Evolutionary conservation across 2,113 vertebrate species (phyloP).

Genomic region (Corydoras maculifer): DNA sequence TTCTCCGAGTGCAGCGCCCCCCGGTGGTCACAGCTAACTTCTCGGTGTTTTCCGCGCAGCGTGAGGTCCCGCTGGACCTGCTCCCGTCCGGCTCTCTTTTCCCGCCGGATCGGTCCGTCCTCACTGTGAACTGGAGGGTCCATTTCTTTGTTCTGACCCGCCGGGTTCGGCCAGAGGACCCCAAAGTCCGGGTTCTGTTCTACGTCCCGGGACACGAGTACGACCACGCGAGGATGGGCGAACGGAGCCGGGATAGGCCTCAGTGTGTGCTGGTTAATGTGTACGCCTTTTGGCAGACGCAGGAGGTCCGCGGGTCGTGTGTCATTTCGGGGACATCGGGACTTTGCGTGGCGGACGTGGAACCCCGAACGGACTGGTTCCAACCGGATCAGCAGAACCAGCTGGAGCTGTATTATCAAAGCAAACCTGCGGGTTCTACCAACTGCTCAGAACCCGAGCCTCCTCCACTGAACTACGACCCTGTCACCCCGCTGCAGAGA

Average conservation of each 20-base stretch:
- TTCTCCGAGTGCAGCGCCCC: conserved; percentile 69
- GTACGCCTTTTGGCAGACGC: conserved; percentile 77
- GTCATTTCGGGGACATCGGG: conserved; percentile 68
- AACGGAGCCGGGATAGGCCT: conserved; percentile 58
- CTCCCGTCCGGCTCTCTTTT: conserved; percentile 68
- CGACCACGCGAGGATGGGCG: conserved; percentile 54
- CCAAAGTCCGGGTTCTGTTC: conserved; percentile 80
- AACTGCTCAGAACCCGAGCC: conserved; percentile 60
- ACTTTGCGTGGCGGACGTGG: conserved; percentile 76
- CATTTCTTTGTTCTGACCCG: conserved; percentile 71
- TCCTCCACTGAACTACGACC: conserved; percentile 62
- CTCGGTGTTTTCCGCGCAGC: conserved; percentile 67
- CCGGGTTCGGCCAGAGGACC: conserved; percentile 71
- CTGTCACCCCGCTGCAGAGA: conserved; percentile 75
- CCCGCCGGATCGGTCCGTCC: conserved; percentile 55
- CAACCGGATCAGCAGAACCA: conserved; percentile 68
- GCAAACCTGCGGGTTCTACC: conserved; percentile 62
- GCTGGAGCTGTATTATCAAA: conserved; percentile 83
- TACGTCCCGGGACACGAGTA: conserved; percentile 79
- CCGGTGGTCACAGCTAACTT: conserved; percentile 77
- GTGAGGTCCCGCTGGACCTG: conserved; percentile 69
- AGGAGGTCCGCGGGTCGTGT: conserved; percentile 78
- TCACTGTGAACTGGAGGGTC: conserved; percentile 78
- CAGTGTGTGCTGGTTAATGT: conserved; percentile 78
- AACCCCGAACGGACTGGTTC: conserved; percentile 73